Evolutionary conservation across 1,140 invertebrate genomes (phyloP), one percentile per base, ranked within the genome.

Genomic region (Anastatus disparis): DNA sequence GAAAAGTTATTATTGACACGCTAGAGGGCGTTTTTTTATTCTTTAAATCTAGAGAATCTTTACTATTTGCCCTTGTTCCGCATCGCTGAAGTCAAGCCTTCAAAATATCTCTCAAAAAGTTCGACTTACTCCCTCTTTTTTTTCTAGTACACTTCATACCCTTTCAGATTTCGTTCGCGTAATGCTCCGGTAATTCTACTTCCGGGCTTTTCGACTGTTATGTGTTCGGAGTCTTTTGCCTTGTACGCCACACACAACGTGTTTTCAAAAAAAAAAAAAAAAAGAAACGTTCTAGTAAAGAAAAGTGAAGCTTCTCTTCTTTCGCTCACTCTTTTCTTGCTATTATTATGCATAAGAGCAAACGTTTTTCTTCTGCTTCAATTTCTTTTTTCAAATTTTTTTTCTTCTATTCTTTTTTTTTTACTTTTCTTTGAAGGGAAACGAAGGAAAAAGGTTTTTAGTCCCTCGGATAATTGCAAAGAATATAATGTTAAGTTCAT

Each of bases 121-220:
- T 55, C 52, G 4, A 13, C n/a, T 56, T 15, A 1, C n/a, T n/a
- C n/a, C n/a, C n/a, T n/a, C n/a, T n/a, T n/a, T n/a, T n/a, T 1
- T 3, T 24, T 4, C 50, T 1, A 12, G 8, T 2, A 2, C 52
- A 6, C 27, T n/a, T 17, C 15, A 6, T 12, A n/a, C 1, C 9
- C 48, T 9, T 26, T 56, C 6, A 42, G 46, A 68, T 61, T 68
- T 24, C n/a, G n/a, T n/a, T n/a, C 40, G 6, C 48, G 58, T 62
- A 62, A 70, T 70, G 52, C 66, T 61, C 44, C 44, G 66, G 66
- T 61, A 61, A 69, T 61, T 70, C 67, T 31, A 46, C 58, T 58
- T 44, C 48, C 55, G 35, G 27, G 67, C 46, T 70, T 62, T 61
- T 55, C 48, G 17, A 31, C 46, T 46, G 52, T n/a, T n/a, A n/a